Evolutionary conservation across 2,797 vertebrate genomes (phyloP), one percentile per base, ranked within the genome.

Genomic region (Graptemys geographica): DNA sequence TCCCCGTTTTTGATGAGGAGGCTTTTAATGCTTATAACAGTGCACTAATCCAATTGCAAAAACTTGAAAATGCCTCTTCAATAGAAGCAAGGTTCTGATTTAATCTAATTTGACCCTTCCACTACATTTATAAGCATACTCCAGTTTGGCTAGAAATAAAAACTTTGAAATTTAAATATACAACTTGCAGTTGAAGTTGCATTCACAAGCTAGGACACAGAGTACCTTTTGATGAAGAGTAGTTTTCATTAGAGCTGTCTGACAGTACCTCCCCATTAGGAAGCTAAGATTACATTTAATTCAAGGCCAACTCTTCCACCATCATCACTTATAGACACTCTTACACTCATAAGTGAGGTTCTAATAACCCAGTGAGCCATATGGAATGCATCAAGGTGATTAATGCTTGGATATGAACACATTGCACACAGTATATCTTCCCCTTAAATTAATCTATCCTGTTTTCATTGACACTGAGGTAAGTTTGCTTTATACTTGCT

Each of bases 121-220:
- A 96, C 95, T 0, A 25, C 88, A 97, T 94, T 97, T 98, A 79
- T 85, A 97, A 97, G 88, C 96, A 92, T 96, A 97, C 93, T 97
- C 93, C 92, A 94, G 56, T 94, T 89, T 55, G 90, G 92, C 92
- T 97, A 95, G 95, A 95, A 95, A 97, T 96, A 95, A 95, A 96
- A 98, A 98, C 97, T 98, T 98, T 97, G 98, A 98, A 98, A 98
- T 97, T 90, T 96, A 98, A 98, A 98, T 96, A 90, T 97, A 86
- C 96, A 97, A 97, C 97, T 98, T 97, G 94, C 93, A 96, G 96
- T 88, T 96, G 96, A 97, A 96, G 96, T 96, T 96, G 94, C 94
- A 96, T 96, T 97, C 93, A 86, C 2, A 81, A 94, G 95, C 16
- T 90, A 92, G 97, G 97, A 94, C 90, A 95, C 91, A 96, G 90